Conservation (phyloP, 2,888 invertebrate species). For the Stenolophus ochropezus region DNA sequence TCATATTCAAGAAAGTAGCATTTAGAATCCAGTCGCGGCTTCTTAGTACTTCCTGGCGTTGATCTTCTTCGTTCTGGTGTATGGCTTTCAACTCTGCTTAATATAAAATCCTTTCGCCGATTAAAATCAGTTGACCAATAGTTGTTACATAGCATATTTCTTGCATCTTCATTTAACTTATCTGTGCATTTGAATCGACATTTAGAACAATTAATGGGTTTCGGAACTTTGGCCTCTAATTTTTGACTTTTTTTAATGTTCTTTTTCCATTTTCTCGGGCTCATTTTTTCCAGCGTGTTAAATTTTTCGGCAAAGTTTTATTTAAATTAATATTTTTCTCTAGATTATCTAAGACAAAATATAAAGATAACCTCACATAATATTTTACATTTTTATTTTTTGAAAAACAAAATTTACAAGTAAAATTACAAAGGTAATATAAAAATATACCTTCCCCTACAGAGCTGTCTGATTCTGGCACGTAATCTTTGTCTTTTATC, state of each 20-base stretch:
- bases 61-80: constrained; percentile 58
- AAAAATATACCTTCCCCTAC: neutral
- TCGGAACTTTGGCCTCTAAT: constrained; percentile 51
- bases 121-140: constrained; percentile 60
- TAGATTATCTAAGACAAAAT: neutral
- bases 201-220: constrained; percentile 47
- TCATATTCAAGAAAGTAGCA: constrained; percentile 49
- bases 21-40: constrained; percentile 54
- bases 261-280: constrained; percentile 50
- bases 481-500: constrained; percentile 24
- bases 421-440: neutral
- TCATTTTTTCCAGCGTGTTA: constrained; percentile 49
- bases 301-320: constrained; percentile 23
- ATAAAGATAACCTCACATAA: neutral
- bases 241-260: constrained; percentile 44
- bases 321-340: constrained; percentile 24
- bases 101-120: constrained; percentile 60
- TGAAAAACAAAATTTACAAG: neutral
- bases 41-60: constrained; percentile 47
- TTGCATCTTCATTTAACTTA: constrained; percentile 25
- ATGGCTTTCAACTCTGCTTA: constrained; percentile 57
- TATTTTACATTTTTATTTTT: neutral
- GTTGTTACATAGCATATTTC: constrained; percentile 51
- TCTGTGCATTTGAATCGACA: constrained; percentile 60
- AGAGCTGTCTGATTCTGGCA: constrained; percentile 10